A percentile compares a stretch with the other conserved stretches of the same genome.
phyloP scores from a whole-genome alignment of 2,888 invertebrate genomes.

The Perithous albicinctus region DNA sequence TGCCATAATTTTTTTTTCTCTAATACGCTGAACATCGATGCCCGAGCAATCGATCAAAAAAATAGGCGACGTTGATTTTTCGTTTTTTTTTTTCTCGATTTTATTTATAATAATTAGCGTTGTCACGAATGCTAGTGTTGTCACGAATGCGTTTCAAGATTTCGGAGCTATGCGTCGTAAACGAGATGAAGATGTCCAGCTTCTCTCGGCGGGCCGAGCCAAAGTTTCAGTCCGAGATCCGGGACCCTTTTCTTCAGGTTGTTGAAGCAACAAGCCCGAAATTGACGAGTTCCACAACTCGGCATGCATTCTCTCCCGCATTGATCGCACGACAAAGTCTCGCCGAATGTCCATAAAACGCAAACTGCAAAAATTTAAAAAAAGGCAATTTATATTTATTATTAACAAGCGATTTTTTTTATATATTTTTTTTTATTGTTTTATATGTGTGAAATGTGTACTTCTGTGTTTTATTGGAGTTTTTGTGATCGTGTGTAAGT shows the following conservation, averaged over 20 bases:
- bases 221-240: constrained; percentile 72
- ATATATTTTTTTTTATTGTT: no score
- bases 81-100: constrained; percentile 4
- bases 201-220: constrained; percentile 71
- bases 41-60: neutral
- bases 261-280: constrained; percentile 91
- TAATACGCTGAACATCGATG: constrained; percentile 18
- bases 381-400: no score
- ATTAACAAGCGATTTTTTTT: no score
- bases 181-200: constrained; percentile 68
- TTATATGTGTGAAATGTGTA: no score
- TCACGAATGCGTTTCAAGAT: constrained; percentile 14
- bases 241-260: constrained; percentile 87
- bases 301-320: constrained; percentile 89
- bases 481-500: no score
- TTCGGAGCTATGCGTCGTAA: constrained; percentile 70
- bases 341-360: constrained; percentile 81
- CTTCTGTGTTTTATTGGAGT: no score
- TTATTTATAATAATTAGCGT: constrained; percentile 21
- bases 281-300: constrained; percentile 89
- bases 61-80: constrained; percentile 22
- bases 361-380: constrained; percentile 70
- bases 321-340: constrained; percentile 88
- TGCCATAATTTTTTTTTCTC: constrained; percentile 1
- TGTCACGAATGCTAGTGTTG: constrained; percentile 30